Conservation (phyloP, 1,140 invertebrate genomes). For the Drosophila teissieri region DNA sequence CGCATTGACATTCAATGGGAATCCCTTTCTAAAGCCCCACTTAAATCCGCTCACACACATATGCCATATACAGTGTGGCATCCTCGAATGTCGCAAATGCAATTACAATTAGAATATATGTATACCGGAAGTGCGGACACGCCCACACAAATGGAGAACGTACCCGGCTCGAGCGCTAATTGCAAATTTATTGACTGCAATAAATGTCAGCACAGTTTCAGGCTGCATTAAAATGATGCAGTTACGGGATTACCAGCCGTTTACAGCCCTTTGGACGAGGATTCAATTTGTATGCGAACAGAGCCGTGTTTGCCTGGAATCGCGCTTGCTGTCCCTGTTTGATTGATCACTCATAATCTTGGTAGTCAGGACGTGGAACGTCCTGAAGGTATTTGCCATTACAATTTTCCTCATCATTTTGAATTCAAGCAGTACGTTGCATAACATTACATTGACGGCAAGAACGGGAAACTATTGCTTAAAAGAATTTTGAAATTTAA, state of each 20-base stretch:
- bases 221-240: slow-evolving; percentile 61
- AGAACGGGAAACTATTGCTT: too few species aligned
- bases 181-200: slow-evolving; percentile 78
- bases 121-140: slow-evolving; percentile 27
- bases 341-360: slow-evolving; percentile 21
- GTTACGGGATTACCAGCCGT: slow-evolving; percentile 42
- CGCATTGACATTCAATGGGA: slow-evolving; percentile 58
- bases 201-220: slow-evolving; percentile 69
- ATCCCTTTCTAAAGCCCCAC: slow-evolving; percentile 39
- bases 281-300: slow-evolving; percentile 36
- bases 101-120: slow-evolving; percentile 74
- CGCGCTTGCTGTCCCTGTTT: background rate
- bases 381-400: background rate
- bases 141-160: slow-evolving; percentile 33
- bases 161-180: slow-evolving; percentile 50
- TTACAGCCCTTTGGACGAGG: slow-evolving; percentile 15
- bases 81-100: slow-evolving; percentile 47
- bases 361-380: background rate
- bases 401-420: background rate
- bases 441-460: too few species aligned
- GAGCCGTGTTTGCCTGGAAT: background rate
- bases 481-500: too few species aligned
- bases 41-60: slow-evolving; percentile 14
- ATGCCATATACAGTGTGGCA: background rate
- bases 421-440: too few species aligned